Evolutionary conservation across 2,888 invertebrate species (phyloP).

Genomic region (Ichneumon xanthorius): DNA sequence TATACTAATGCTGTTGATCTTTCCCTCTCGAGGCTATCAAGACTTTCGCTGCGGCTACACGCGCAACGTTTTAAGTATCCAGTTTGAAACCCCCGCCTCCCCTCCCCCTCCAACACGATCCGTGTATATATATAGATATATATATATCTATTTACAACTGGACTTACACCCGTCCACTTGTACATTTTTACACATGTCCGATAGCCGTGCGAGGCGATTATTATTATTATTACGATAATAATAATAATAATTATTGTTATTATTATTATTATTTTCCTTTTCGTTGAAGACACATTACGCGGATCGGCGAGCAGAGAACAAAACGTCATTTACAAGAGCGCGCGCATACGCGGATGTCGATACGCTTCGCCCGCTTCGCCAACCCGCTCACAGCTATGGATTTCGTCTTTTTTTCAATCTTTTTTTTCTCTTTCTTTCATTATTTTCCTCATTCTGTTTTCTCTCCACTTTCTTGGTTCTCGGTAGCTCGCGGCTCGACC

Average conservation of each 20-base stretch:
- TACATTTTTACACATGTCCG: neutral
- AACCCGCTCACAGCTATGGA: neutral
- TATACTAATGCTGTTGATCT: slow-evolving; percentile 1
- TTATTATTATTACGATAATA: too few species aligned
- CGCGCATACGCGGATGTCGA: slow-evolving; percentile 15
- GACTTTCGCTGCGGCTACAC: slow-evolving; percentile 10
- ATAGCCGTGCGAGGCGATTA: neutral
- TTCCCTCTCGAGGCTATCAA: slow-evolving; percentile 19
- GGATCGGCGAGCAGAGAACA: slow-evolving; percentile 12
- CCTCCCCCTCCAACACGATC: neutral
- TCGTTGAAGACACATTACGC: slow-evolving; percentile 7
- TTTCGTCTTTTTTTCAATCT: neutral
- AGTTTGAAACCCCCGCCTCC: neutral
- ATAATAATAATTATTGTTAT: neutral
- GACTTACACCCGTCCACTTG: neutral
- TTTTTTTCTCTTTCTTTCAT: slow-evolving; percentile 18
- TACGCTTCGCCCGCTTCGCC: neutral
- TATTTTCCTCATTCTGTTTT: slow-evolving; percentile 17
- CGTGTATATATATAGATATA: neutral
- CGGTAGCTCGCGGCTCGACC: neutral
- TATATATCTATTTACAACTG: neutral
- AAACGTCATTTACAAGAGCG: neutral
- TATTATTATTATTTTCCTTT: neutral
- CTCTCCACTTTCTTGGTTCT: slow-evolving; percentile 14
- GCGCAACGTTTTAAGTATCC: slow-evolving; percentile 5